Evolutionary conservation across 2,113 vertebrate species (phyloP).

Genomic region (Oceanites oceanicus): DNA sequence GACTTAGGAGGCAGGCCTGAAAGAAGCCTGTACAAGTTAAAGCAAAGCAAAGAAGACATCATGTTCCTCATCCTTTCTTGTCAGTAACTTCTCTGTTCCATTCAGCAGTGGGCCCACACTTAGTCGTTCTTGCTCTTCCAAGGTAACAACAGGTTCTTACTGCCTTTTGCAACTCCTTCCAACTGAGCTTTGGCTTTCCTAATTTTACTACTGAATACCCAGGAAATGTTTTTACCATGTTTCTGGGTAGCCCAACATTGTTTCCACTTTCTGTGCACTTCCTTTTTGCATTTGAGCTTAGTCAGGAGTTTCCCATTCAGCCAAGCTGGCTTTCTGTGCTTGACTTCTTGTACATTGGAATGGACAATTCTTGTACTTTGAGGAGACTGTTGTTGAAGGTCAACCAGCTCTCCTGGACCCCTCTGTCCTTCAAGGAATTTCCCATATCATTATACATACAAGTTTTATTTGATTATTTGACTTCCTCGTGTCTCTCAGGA

Average conservation of each 20-base stretch:
- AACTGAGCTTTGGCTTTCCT: not conserved
- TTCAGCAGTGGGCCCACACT: not conserved
- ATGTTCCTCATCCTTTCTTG: not conserved
- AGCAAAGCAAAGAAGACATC: not conserved
- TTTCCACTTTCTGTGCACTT: not conserved
- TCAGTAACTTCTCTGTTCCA: not conserved
- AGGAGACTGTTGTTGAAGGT: not conserved
- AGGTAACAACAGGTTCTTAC: not conserved
- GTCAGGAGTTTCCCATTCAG: not conserved
- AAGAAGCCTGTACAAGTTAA: not conserved
- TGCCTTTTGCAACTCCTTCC: not conserved
- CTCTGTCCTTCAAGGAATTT: not conserved
- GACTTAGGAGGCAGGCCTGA: not conserved
- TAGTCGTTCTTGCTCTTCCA: not conserved
- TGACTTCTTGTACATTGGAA: not conserved
- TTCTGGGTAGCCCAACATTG: not conserved
- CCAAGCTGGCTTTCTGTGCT: not conserved
- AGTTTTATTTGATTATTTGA: not conserved
- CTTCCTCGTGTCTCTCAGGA: not conserved
- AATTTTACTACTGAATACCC: not conserved
- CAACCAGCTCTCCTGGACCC: not conserved
- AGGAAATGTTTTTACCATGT: not conserved
- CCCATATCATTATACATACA: not conserved
- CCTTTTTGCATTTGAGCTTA: not conserved
- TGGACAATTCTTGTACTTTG: not conserved